phyloP scores from a whole-genome alignment of 2,888 invertebrate species.

The Taphrorychus bicolor region DNA sequence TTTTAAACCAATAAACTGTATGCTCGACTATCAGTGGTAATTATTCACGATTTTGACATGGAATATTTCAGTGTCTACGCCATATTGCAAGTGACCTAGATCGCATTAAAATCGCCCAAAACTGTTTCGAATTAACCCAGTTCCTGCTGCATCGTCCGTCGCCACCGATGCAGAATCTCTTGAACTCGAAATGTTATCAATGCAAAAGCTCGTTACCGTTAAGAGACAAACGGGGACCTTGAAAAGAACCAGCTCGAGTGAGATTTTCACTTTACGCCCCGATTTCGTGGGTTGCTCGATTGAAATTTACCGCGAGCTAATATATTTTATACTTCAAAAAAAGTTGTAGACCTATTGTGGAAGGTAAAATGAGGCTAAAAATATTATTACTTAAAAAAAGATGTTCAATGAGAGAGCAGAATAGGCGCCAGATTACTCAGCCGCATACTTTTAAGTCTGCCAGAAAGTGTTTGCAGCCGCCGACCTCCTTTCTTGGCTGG shows the following conservation, averaged over 20 bases:
- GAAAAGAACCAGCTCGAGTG: too few species aligned
- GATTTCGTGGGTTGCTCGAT: too few species aligned
- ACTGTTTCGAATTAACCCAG: not conserved
- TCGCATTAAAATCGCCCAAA: too few species aligned
- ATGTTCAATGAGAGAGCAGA: constrained; percentile 8
- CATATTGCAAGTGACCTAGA: not conserved
- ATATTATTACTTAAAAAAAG: not conserved
- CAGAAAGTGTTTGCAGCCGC: constrained; percentile 24
- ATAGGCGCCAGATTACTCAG: constrained; percentile 16
- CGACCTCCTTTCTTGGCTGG: constrained; percentile 26
- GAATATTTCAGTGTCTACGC: too few species aligned
- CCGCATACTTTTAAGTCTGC: constrained; percentile 22
- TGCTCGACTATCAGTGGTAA: too few species aligned
- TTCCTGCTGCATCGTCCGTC: not conserved
- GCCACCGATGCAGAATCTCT: not conserved
- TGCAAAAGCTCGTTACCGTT: constrained; percentile 8
- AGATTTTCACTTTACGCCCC: too few species aligned
- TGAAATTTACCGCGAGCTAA: too few species aligned
- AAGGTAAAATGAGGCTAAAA: not conserved
- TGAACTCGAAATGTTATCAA: constrained; percentile 1
- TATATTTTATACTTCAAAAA: not conserved
- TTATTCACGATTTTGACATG: too few species aligned
- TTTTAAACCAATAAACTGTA: too few species aligned
- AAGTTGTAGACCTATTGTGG: not conserved
- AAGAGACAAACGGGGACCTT: constrained; percentile 20